phyloP scores from a whole-genome alignment of 2,797 vertebrate genomes.

The Poecilia picta region DNA sequence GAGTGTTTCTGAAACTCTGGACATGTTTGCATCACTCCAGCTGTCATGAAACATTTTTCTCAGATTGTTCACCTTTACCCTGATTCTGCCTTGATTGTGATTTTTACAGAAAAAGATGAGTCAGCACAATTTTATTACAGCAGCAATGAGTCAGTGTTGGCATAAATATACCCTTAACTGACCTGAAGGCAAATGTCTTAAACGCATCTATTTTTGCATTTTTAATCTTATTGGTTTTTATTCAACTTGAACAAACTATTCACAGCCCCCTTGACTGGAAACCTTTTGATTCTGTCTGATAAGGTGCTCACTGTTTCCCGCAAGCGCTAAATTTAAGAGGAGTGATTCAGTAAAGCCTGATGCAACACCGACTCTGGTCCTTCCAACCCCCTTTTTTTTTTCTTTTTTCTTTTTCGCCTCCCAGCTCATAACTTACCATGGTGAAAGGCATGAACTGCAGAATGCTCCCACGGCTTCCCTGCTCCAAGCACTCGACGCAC shows the following conservation, averaged over 20 bases:
- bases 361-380: slow-evolving; percentile 4
- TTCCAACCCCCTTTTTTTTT: slow-evolving; percentile 2
- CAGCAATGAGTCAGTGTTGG: background rate
- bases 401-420: background rate
- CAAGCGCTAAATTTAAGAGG: background rate
- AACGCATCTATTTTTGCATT: background rate
- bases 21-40: background rate
- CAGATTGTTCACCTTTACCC: slow-evolving; percentile 1
- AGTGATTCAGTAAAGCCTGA: slow-evolving; percentile 14
- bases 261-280: background rate
- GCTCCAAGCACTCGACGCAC: slow-evolving; percentile 94
- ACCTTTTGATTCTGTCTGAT: background rate
- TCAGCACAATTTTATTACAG: background rate
- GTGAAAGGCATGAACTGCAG: slow-evolving; percentile 99
- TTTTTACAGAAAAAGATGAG: background rate
- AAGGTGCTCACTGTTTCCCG: background rate
- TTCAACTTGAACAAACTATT: background rate
- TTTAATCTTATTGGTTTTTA: background rate
- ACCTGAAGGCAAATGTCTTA: background rate
- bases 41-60: background rate
- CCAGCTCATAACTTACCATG: slow-evolving; percentile 84
- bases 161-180: background rate
- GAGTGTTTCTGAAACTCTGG: background rate
- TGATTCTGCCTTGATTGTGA: background rate
- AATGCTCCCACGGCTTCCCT: slow-evolving; percentile 92